phyloP scores from a whole-genome alignment of 2,797 vertebrate species.

The Parambassis ranga region DNA sequence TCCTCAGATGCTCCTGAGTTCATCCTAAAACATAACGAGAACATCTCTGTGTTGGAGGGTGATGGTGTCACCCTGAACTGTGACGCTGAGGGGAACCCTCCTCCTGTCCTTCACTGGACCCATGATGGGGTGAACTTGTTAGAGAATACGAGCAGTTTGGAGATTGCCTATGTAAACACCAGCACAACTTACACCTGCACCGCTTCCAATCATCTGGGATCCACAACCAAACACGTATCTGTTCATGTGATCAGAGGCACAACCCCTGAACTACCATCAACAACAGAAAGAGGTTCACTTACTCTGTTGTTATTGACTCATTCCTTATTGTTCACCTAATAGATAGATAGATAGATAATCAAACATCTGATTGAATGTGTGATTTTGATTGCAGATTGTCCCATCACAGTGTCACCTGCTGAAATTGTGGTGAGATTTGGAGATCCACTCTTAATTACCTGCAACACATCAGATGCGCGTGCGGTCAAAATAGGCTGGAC shows the following conservation, averaged over 20 bases:
- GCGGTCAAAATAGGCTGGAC: constrained; percentile 21
- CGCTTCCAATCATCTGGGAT: constrained; percentile 28
- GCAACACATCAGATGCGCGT: not conserved
- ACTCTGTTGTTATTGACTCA: not conserved
- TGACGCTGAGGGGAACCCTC: constrained; percentile 29
- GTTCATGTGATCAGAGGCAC: not conserved
- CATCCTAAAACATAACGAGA: accelerated
- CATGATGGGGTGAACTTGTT: not conserved
- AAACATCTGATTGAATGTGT: not conserved
- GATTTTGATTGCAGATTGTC: constrained; percentile 14
- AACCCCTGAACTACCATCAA: not conserved
- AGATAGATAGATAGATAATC: too few relatives aligned
- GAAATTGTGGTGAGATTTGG: constrained; percentile 56
- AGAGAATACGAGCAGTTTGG: not conserved
- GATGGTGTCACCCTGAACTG: constrained; percentile 13
- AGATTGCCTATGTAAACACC: not conserved
- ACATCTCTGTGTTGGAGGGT: accelerated
- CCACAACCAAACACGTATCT: not conserved
- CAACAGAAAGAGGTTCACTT: too few relatives aligned
- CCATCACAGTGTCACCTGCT: constrained; percentile 35
- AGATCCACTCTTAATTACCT: constrained; percentile 38
- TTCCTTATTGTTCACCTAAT: not conserved
- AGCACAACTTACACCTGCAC: constrained; percentile 12
- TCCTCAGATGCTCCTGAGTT: constrained; percentile 47
- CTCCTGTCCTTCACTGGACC: constrained; percentile 29